These are phyloP conservation scores for Columba livia DNA, from an alignment of 2,113 vertebrate genomes.

Conservation along the genomic window DNA sequence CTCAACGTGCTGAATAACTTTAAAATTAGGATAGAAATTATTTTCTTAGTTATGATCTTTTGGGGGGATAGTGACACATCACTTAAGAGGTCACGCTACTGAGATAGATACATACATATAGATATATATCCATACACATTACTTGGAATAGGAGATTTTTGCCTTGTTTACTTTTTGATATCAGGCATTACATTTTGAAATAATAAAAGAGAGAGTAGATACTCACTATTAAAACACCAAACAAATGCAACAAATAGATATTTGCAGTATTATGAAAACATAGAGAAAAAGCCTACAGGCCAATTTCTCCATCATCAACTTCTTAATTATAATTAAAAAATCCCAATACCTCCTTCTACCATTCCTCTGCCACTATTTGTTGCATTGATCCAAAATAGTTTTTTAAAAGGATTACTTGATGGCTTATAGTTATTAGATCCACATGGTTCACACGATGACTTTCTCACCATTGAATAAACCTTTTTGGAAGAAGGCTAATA, in stretches of 20 bases:
- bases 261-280: neutral
- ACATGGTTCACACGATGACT: neutral
- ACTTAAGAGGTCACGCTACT: neutral
- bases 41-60: neutral
- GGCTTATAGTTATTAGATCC: neutral
- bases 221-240: neutral
- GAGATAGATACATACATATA: neutral
- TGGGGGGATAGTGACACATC: neutral
- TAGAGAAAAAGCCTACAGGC: neutral
- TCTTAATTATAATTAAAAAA: neutral
- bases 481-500: neutral
- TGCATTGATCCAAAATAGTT: neutral
- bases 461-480: neutral
- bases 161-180: neutral
- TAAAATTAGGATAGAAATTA: neutral
- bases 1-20: accelerated
- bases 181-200: neutral
- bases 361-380: neutral
- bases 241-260: neutral
- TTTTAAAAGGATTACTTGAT: neutral
- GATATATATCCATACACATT: no score
- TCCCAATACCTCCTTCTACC: neutral
- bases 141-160: neutral
- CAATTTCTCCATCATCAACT: neutral
- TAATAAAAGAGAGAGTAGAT: neutral